Conservation (phyloP, 2,113 vertebrate genomes). For the Calidris pygmaea region DNA sequence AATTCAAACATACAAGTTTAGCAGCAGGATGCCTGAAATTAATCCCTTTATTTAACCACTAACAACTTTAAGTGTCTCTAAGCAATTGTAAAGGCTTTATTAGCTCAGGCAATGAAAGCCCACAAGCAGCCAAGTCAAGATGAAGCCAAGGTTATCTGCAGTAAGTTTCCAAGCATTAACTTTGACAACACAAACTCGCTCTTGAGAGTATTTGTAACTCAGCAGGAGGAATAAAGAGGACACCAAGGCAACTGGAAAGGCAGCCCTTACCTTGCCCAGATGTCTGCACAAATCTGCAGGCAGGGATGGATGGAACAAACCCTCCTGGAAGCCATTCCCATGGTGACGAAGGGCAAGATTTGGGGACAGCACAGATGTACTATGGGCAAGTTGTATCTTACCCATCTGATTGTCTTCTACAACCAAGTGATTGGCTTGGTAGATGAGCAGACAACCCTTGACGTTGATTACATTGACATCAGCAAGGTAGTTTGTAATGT, state of each 20-base stretch:
- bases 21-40: slow-evolving; percentile 12
- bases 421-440: background rate
- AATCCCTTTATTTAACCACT: slow-evolving; percentile 42
- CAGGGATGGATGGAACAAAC: background rate
- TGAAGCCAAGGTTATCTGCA: background rate
- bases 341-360: background rate
- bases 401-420: fast-evolving
- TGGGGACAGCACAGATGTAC: no score
- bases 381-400: background rate
- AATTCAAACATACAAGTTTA: background rate
- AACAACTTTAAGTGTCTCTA: slow-evolving; percentile 1
- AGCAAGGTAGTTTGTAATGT: background rate
- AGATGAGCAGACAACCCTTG: background rate
- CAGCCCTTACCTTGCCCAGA: background rate
- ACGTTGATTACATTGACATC: fast-evolving
- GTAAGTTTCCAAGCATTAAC: background rate
- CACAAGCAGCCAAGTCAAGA: background rate
- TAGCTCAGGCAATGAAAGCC: background rate
- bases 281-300: background rate
- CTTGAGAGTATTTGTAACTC: background rate
- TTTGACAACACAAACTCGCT: background rate
- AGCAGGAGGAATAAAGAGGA: background rate
- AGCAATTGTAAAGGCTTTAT: slow-evolving; percentile 23
- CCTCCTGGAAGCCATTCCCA: background rate
- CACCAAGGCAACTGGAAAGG: background rate